Base-by-base conservation (phyloP, 2,888 invertebrate genomes). In the Stenodema calcarata region DNA sequence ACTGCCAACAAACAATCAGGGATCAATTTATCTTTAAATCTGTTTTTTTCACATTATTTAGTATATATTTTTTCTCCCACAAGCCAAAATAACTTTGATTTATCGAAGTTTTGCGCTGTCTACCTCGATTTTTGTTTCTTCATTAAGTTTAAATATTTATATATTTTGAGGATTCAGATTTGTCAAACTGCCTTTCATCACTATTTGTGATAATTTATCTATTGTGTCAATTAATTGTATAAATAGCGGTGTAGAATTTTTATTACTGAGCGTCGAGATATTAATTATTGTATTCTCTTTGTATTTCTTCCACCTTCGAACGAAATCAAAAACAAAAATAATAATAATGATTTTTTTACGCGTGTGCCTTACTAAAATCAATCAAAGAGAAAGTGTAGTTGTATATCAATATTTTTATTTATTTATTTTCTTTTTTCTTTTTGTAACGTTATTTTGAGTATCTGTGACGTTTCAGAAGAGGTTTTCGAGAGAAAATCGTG, bases 1-100 rank as follows among this genome's bases (percentile, higher is more conserved):
- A 80, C 80, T 80, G 80, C 80, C 80, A 80, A 54, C 80, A 35
- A n/a, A n/a, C n/a, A n/a, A n/a, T 54, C 80, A 80, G 80, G 80
- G 80, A 80, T 50, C 80, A 50, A 54, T 50, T n/a, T 80, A 35
- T 27, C 30, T 80, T 12, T 30, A 73, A 44, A 23, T 78, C 44
- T 75, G 75, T 30, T 75, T 18, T 69, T 14, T 35, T 30, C 75
- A 35, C 41, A n/a, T 75, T 14, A 18, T 75, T 75, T 75, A 41
- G 35, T 75, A 35, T 75, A 2, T 75, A 28, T 0, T 75, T n/a
- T 41, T n/a, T 30, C 35, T 1, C 28, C 70, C 70, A 6, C 44
- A 23, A 44, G 44, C 27, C 47, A 4, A 78, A 47, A 35, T 23
- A 62, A 23, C 23, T 62, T 62, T 23, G 23, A 23, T 62, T 23